phyloP scores from a whole-genome alignment of 2,113 vertebrate species.

The Cryptotis parvus region DNA sequence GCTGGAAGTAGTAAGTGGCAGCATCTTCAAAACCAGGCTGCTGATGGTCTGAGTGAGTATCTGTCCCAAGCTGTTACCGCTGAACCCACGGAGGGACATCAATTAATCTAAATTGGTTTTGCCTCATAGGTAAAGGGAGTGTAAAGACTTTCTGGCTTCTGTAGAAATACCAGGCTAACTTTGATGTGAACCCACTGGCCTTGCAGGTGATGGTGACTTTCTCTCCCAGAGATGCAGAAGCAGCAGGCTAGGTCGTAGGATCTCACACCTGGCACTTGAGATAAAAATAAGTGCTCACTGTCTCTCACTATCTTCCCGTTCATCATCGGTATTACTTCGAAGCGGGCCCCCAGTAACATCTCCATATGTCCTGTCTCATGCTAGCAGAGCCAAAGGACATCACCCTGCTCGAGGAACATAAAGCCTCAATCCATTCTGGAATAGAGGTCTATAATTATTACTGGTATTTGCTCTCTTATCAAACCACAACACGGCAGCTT shows the following conservation, averaged over 20 bases:
- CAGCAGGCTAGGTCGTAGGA: not conserved
- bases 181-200: not conserved
- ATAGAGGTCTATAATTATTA: too few relatives aligned
- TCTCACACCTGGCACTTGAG: not conserved
- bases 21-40: not conserved
- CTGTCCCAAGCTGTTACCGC: not conserved
- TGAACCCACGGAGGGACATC: not conserved
- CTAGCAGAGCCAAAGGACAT: too few relatives aligned
- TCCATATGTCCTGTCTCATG: too few relatives aligned
- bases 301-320: too few relatives aligned
- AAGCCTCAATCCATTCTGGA: too few relatives aligned
- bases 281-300: too few relatives aligned
- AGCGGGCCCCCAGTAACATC: too few relatives aligned
- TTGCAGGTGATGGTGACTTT: not conserved
- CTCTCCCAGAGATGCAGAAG: not conserved
- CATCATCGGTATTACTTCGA: too few relatives aligned
- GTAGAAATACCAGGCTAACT: conserved; percentile 37
- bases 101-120: not conserved
- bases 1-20: conserved; percentile 29
- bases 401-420: too few relatives aligned
- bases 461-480: too few relatives aligned
- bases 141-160: conserved; percentile 15
- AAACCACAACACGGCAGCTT: too few relatives aligned
- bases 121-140: conserved; percentile 49
- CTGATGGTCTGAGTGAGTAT: conserved; percentile 50